Base-by-base conservation (phyloP, 2,888 invertebrate species). In the Andrena fulva region DNA sequence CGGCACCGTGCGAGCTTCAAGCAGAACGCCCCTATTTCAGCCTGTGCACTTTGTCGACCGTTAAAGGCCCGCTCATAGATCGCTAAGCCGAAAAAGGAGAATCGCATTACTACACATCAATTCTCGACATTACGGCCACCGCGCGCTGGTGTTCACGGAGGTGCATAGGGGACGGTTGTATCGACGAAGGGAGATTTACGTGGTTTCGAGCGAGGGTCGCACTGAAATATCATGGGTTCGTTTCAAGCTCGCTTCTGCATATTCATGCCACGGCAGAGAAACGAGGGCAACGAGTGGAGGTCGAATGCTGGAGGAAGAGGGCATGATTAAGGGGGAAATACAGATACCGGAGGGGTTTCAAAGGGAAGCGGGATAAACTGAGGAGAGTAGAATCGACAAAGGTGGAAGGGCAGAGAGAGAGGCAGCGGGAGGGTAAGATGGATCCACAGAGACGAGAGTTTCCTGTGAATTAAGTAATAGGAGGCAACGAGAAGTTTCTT, bases 221-320 rank as follows among this genome's bases (percentile, higher is more conserved):
- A 77, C 87, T 88, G 90, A 91, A 91, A 92, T 92, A 92, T 91
- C 86, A 89, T 88, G 86, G 89, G 88, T 87, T 90, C 90, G 91
- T 91, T 88, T 89, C 85, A 85, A 78, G 82, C 85, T 82, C 75
- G 85, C 89, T 90, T 87, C 89, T 92, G 92, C 89, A 92, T 92
- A 92, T 92, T 92, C 92, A 92, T 92, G 70, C 35, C 50, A n/a
- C 85, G 75, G 63, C 69, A 20, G 33, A 16, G 27, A 24, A 56
- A 48, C 67, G 69, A 63, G 74, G 63, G 29, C 31, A 52, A 42
- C 42, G 67, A 63, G 68, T 66, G 71, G 60, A 56, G 63, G 70
- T 56, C 64, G 68, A 35, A 80, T 33, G 77, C 62, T 66, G 48
- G 66, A 64, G 70, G 64, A 67, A 60, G 56, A 67, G 74, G 35